Evolutionary conservation across 2,113 vertebrate species (phyloP), one percentile per base, ranked within the genome.

Genomic region (Onychorhynchus coronatus): DNA sequence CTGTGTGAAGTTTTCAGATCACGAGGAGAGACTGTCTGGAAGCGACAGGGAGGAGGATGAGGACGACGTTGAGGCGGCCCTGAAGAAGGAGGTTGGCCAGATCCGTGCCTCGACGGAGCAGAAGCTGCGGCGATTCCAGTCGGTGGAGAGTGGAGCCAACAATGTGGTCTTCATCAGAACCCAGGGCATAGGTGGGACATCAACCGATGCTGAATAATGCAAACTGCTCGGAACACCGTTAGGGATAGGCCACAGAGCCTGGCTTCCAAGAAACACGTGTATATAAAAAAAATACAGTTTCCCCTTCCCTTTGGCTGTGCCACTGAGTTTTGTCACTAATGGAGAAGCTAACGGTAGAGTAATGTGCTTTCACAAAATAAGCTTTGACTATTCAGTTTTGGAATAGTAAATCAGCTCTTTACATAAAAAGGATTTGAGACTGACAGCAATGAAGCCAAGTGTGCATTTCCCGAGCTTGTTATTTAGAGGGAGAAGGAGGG

Each of bases 101-200:
- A 98, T 99, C 74, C 98, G 98, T 4, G 89, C 98, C 6, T 98
- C 98, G 0, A 98, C 97, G 1, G 92, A 97, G 49, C 98, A 98
- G 96, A 98, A 96, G 53, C 95, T 98, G 93, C 97, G 98, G 62
- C 98, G 99, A 67, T 99, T 99, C 97, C 98, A 98, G 97, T 99
- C 99, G 0, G 85, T 99, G 94, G 98, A 99, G 62, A 99, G 99
- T 1, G 99, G 99, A 4, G 99, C 99, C 2, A 99, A 99, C 97
- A 99, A 99, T 4, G 99, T 99, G 20, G 98, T 99, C 85, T 99
- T 99, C 97, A 99, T 99, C 90, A 98, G 97, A 81, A 99, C 99
- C 2, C 98, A 94, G n/a, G 98, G 99, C 71, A 98, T 99, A 85
- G 99, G 99, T 99, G 78, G 21, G 86, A 21, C 44, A 37, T 19